These are phyloP conservation scores for Cephonodes hylas DNA, from an alignment of 2,888 invertebrate genomes.

Conservation along the genomic window DNA sequence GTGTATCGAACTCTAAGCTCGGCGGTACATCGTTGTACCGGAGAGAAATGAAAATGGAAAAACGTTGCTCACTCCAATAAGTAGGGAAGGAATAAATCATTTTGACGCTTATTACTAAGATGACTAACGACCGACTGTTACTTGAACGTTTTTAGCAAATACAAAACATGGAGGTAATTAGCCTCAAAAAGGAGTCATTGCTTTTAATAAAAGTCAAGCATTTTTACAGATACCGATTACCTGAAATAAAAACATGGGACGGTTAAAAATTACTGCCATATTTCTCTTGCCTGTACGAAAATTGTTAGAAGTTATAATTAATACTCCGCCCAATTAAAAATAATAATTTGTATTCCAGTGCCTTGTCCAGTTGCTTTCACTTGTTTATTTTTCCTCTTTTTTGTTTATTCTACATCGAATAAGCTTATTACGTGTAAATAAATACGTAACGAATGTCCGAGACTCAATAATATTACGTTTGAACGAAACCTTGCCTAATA, in stretches of 20 bases:
- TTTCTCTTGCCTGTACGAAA: neutral
- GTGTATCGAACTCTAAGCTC: neutral
- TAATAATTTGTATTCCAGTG: no score
- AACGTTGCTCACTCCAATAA: slow-evolving; percentile 35
- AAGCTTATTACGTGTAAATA: no score
- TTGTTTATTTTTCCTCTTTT: no score
- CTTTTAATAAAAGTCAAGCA: slow-evolving; percentile 22
- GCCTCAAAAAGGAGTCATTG: slow-evolving; percentile 29
- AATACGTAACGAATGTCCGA: no score
- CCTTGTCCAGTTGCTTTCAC: no score
- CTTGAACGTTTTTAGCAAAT: slow-evolving; percentile 39
- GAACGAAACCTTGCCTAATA: no score
- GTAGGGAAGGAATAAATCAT: slow-evolving; percentile 51
- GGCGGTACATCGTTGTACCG: neutral
- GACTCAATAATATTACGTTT: no score
- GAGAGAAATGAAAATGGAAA: slow-evolving; percentile 24
- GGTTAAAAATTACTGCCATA: neutral
- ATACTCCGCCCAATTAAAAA: no score
- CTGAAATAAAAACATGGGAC: neutral
- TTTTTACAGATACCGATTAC: neutral
- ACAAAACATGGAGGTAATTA: slow-evolving; percentile 46
- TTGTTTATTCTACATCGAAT: no score
- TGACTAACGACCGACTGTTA: slow-evolving; percentile 54
- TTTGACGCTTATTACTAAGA: slow-evolving; percentile 59
- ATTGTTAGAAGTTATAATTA: neutral